Base-by-base conservation (phyloP, 2,113 vertebrate genomes). In the Hypanus sabinus region DNA sequence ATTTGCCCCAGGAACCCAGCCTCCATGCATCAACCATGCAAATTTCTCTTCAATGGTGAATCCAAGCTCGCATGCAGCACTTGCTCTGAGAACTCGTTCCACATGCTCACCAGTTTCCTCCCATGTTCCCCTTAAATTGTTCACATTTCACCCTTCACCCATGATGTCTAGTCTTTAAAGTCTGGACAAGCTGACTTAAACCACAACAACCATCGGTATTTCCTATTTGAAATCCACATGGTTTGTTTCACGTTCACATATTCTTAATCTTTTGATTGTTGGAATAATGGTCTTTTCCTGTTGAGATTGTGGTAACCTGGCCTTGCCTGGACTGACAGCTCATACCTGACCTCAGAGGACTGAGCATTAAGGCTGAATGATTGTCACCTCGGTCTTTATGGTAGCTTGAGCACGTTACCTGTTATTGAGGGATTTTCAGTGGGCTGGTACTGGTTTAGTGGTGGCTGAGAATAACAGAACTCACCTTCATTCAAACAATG, bases 181-280 rank as follows among this genome's bases (percentile, higher is more conserved):
- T 22, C 24, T 46, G 46, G 36, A 27, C 10, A 73, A 73, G 24
- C 68, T 2, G 5, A 71, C 27, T 5, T 24, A 93, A 71, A 93
- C 14, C 1, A 18, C 65, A 36, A 3, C 8, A 79, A 33, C 85
- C 97, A 96, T 96, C 95, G 96, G 95, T 95, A 94, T 95, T 96
- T 97, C 96, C 95, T 98, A 97, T 98, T 98, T 97, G 97, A 97
- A 97, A 96, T 5, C 98, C 98, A 98, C 97, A 97, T 95, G 96
- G 95, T 95, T 94, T 95, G 96, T 96, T 96, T 97, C 97, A 96
- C 94, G 96, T 95, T 96, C 97, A 95, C 96, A 96, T 97, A 96
- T 96, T 95, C 95, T 96, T 97, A 98, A 98, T 98, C 97, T 96
- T 96, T 96, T 97, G 97, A 98, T 98, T 97, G 96, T 96, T 96